Evolutionary conservation across 2,888 invertebrate genomes (phyloP).

Genomic region (Odontocolon sp.): DNA sequence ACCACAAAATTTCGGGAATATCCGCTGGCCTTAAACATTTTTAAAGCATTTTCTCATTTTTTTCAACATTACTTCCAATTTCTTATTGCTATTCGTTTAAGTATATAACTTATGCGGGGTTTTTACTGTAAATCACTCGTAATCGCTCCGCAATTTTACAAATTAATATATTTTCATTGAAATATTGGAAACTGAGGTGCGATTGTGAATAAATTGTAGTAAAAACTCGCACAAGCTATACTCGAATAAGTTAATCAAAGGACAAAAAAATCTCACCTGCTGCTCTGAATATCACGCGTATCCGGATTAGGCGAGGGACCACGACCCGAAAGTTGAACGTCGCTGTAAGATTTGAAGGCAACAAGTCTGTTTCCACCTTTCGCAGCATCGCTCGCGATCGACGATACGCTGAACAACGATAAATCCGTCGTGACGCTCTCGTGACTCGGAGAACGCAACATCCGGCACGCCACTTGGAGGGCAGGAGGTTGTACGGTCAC

Average conservation of each 20-base stretch:
- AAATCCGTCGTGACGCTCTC: slow-evolving; percentile 93
- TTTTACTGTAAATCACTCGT: too few species aligned
- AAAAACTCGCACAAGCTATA: too few species aligned
- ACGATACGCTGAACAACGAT: slow-evolving; percentile 89
- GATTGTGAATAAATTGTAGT: too few species aligned
- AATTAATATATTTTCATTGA: too few species aligned
- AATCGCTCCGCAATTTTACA: too few species aligned
- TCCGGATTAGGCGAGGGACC: slow-evolving; percentile 90
- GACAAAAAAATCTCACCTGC: slow-evolving; percentile 71
- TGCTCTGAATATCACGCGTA: slow-evolving; percentile 77
- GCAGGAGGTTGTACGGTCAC: slow-evolving; percentile 80
- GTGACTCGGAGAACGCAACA: slow-evolving; percentile 90
- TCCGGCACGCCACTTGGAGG: slow-evolving; percentile 83
- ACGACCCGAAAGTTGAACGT: slow-evolving; percentile 81
- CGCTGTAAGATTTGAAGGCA: slow-evolving; percentile 82
- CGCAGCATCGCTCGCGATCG: slow-evolving; percentile 83
- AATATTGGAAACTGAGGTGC: too few species aligned
- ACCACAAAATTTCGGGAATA: slow-evolving; percentile 85
- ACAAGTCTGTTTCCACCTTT: slow-evolving; percentile 80
- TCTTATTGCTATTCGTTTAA: too few species aligned
- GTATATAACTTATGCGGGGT: too few species aligned
- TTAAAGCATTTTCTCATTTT: too few species aligned
- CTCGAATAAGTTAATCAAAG: too few species aligned
- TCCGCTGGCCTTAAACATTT: slow-evolving; percentile 82
- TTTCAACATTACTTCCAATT: too few species aligned